These are phyloP conservation scores for Sitta europaea DNA, from an alignment of 2,113 vertebrate genomes.

Conservation along the genomic window DNA sequence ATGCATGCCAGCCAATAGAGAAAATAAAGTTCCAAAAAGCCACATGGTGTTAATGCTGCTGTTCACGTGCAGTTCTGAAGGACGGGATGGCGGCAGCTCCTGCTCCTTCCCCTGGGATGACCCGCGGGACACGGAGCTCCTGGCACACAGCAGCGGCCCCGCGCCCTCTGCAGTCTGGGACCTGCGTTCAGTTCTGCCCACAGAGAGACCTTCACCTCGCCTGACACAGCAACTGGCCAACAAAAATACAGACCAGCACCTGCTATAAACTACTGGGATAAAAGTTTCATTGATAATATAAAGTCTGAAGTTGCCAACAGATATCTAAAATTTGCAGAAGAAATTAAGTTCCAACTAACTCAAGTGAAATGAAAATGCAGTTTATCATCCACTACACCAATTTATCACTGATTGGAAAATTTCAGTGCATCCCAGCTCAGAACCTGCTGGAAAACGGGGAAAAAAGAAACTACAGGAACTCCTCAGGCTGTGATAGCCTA, in stretches of 20 bases:
- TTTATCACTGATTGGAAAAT: neutral
- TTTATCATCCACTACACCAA: neutral
- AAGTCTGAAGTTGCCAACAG: neutral
- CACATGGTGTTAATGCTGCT: neutral
- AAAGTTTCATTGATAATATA: neutral
- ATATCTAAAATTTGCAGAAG: neutral
- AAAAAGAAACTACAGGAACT: neutral
- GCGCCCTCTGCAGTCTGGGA: neutral
- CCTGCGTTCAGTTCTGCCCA: neutral
- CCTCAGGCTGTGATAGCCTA: neutral
- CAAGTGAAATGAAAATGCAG: neutral
- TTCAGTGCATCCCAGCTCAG: neutral
- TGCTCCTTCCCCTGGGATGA: rapidly evolving
- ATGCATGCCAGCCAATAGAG: neutral
- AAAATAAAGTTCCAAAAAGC: neutral
- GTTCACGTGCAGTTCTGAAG: neutral
- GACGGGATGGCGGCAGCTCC: neutral
- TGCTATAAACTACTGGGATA: neutral
- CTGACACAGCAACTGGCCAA: neutral
- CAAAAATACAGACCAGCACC: neutral
- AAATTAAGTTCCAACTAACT: neutral
- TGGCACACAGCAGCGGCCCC: neutral
- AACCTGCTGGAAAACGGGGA: neutral
- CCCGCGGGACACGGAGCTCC: rapidly evolving
- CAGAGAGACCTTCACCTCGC: neutral